Conservation (phyloP, 2,797 vertebrate species). For the Falco naumanni region DNA sequence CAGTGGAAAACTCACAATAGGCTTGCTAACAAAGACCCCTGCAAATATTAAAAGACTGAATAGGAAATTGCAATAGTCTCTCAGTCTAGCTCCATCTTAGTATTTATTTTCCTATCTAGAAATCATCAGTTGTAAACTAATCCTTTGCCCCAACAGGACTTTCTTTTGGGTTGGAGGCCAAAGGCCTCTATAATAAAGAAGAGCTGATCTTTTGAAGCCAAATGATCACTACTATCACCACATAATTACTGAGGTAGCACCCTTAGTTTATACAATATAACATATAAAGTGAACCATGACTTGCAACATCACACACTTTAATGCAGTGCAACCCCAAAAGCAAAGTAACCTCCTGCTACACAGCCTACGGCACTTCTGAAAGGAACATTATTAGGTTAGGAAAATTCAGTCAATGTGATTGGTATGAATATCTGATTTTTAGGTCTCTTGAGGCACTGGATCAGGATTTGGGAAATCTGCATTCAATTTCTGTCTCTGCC, state of each 20-base stretch:
- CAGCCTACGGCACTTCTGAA: background rate
- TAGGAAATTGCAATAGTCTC: background rate
- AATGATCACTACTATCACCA: background rate
- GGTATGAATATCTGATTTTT: slow-evolving; percentile 5
- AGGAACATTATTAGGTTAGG: background rate
- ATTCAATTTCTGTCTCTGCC: background rate
- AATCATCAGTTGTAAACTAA: background rate
- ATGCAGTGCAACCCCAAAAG: background rate
- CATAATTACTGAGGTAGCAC: background rate
- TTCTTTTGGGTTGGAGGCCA: background rate
- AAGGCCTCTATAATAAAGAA: background rate
- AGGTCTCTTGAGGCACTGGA: background rate
- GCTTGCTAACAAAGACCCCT: slow-evolving; percentile 7
- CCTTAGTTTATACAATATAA: background rate
- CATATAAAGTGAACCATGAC: background rate
- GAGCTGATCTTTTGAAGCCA: background rate
- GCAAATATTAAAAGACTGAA: background rate
- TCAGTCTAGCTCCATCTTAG: background rate
- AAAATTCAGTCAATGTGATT: slow-evolving; percentile 5
- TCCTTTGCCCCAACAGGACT: background rate
- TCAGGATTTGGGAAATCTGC: background rate
- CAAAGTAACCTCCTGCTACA: background rate
- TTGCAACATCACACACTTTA: background rate
- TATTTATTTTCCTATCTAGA: background rate
- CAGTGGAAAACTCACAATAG: slow-evolving; percentile 4